Conservation (phyloP, 1,140 invertebrate species). For the Andricus grossulariae region DNA sequence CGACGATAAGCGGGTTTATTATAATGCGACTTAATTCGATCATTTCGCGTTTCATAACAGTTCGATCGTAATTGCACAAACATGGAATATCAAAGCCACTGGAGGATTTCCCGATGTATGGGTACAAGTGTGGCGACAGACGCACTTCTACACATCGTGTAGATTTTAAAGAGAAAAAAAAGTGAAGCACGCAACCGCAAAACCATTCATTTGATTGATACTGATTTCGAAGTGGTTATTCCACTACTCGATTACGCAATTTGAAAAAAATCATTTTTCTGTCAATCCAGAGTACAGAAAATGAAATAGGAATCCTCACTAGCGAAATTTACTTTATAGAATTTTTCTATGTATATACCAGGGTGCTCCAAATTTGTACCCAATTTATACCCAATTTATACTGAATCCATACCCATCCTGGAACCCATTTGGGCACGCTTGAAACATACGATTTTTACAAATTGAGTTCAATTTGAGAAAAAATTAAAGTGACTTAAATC, state of each 20-base stretch:
- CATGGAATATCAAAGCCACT: constrained; percentile 60
- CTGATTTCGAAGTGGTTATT: constrained; percentile 46
- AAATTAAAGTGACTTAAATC: too few species aligned
- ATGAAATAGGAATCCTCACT: not conserved
- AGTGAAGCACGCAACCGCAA: constrained; percentile 44
- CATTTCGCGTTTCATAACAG: constrained; percentile 54
- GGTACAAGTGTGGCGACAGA: not conserved
- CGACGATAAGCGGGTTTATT: constrained; percentile 44
- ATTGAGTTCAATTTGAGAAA: too few species aligned
- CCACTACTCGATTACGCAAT: constrained; percentile 31
- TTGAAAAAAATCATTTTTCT: not conserved
- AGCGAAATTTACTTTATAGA: not conserved
- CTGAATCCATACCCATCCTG: too few species aligned
- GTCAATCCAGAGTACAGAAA: not conserved
- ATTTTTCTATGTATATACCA: too few species aligned
- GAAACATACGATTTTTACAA: too few species aligned
- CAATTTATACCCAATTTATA: too few species aligned
- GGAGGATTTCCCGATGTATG: constrained; percentile 5
- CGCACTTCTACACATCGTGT: not conserved
- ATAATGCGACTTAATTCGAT: constrained; percentile 65
- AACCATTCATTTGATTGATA: constrained; percentile 53
- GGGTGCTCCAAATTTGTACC: too few species aligned
- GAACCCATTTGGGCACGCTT: too few species aligned
- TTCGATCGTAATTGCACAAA: constrained; percentile 62
- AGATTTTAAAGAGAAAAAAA: not conserved